phyloP scores from a whole-genome alignment of 2,888 invertebrate genomes.

The Drosophila kokeensis region DNA sequence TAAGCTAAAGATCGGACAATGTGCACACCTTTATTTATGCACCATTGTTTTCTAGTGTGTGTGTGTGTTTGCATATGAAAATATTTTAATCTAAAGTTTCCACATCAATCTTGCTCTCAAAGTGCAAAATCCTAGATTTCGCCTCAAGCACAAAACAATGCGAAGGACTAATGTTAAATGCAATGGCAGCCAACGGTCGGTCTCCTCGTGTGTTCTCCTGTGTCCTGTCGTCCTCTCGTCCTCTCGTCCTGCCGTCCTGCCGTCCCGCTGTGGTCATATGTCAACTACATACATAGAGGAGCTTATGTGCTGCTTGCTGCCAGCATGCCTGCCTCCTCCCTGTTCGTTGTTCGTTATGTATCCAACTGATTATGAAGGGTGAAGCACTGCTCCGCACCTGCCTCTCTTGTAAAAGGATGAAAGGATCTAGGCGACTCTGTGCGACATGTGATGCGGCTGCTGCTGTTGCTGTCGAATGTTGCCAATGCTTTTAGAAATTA shows the following conservation, averaged over 20 bases:
- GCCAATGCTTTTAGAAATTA: slow-evolving; percentile 83
- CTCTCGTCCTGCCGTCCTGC: neutral
- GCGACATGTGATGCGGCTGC: slow-evolving; percentile 22
- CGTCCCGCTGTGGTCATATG: slow-evolving; percentile 24
- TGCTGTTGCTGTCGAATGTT: slow-evolving; percentile 59
- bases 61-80: slow-evolving; percentile 58
- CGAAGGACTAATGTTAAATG: slow-evolving; percentile 71
- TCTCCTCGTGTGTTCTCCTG: neutral
- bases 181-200: slow-evolving; percentile 33
- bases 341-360: slow-evolving; percentile 52
- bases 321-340: neutral
- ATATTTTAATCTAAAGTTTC: slow-evolving; percentile 83
- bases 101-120: slow-evolving; percentile 73
- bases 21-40: slow-evolving; percentile 17
- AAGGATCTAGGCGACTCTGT: slow-evolving; percentile 51
- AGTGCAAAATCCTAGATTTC: slow-evolving; percentile 69
- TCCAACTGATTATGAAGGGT: slow-evolving; percentile 68
- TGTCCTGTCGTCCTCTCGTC: neutral
- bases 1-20: slow-evolving; percentile 5
- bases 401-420: slow-evolving; percentile 65
- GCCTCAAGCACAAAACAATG: slow-evolving; percentile 56
- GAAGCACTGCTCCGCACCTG: slow-evolving; percentile 10
- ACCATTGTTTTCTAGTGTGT: neutral
- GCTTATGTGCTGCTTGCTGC: slow-evolving; percentile 33
- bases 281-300: slow-evolving; percentile 34